phyloP scores from a whole-genome alignment of 2,797 vertebrate genomes.

The Gallinago nigripennis region DNA sequence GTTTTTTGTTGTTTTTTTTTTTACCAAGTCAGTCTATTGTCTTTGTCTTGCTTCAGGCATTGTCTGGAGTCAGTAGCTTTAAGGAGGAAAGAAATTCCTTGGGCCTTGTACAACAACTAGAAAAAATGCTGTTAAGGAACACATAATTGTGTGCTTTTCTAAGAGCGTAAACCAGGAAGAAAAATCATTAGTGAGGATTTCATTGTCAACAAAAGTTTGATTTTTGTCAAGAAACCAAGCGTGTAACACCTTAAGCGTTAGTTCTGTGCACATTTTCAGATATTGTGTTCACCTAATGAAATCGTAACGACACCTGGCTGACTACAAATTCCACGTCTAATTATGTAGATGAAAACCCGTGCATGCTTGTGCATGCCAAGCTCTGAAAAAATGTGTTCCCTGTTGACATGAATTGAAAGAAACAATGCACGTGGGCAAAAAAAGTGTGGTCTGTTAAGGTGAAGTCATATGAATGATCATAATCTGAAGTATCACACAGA shows the following conservation, averaged over 20 bases:
- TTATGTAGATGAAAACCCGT: neutral
- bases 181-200: neutral
- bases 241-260: fast-evolving
- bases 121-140: neutral
- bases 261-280: neutral
- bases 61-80: neutral
- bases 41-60: neutral
- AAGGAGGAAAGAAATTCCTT: neutral
- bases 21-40: neutral
- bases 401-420: neutral
- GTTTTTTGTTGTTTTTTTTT: neutral
- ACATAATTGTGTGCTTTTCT: neutral
- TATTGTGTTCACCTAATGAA: neutral
- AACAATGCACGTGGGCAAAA: neutral
- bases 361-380: neutral
- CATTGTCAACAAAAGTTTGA: neutral
- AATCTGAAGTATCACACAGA: neutral
- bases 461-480: neutral
- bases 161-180: neutral
- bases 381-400: neutral
- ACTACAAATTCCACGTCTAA: neutral
- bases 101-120: neutral
- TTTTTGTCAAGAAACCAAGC: neutral
- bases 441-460: neutral
- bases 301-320: neutral